phyloP scores from a whole-genome alignment of 2,113 vertebrate genomes.

The Pelmatolapia mariae region DNA sequence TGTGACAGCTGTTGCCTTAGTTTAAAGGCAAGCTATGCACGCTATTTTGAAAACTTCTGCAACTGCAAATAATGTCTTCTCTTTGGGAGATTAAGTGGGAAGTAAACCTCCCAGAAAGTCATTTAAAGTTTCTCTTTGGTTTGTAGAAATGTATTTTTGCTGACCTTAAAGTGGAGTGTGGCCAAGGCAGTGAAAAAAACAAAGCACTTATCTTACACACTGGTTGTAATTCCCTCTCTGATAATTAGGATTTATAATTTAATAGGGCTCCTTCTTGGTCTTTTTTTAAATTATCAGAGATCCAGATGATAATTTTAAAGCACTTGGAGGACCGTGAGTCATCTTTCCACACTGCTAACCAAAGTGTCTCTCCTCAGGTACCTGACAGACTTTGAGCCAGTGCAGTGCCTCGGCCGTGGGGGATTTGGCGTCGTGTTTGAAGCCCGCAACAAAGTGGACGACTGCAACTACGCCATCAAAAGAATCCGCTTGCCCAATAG shows the following conservation, averaged over 20 bases:
- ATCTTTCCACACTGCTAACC: background rate
- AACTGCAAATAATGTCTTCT: background rate
- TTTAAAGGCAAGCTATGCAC: background rate
- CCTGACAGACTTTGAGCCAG: constrained; percentile 94
- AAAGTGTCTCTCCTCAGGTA: constrained; percentile 73
- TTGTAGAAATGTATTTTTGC: background rate
- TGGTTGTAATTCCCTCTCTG: background rate
- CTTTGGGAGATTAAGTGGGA: background rate
- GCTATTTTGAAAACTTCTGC: background rate
- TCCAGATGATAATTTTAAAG: background rate
- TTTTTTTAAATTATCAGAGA: background rate
- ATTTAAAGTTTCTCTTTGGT: background rate
- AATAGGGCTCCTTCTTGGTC: background rate
- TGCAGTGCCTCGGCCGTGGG: constrained; percentile 94
- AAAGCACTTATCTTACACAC: background rate
- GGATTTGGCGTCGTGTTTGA: constrained; percentile 98
- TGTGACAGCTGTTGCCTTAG: background rate
- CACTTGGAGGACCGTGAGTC: background rate
- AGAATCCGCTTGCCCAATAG: constrained; percentile 96
- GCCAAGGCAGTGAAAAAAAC: background rate
- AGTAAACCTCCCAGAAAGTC: background rate
- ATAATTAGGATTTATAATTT: background rate
- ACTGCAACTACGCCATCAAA: constrained; percentile 99
- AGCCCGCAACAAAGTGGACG: constrained; percentile 96
- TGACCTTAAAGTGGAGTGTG: background rate